These are phyloP conservation scores for Notothenia coriiceps DNA, from an alignment of 2,113 vertebrate species.

Conservation along the genomic window DNA sequence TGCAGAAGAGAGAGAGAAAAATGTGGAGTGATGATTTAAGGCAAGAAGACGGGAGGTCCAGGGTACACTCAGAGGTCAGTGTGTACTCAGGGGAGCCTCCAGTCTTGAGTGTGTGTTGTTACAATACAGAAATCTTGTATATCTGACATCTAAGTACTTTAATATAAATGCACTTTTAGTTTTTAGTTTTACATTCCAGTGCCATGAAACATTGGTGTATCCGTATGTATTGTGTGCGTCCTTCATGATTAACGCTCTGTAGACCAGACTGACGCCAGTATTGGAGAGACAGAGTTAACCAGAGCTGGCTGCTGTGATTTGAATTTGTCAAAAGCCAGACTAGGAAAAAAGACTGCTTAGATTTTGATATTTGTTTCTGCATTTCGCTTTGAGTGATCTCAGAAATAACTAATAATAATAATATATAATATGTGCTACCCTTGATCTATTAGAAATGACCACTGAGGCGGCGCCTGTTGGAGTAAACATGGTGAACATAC, in stretches of 20 bases:
- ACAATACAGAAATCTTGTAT: conserved; percentile 1
- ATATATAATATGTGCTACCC: background rate
- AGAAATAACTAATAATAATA: conserved; percentile 19
- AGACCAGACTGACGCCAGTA: conserved; percentile 27
- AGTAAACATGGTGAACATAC: conserved; percentile 25
- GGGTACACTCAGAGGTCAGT: conserved; percentile 74
- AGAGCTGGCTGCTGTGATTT: conserved; percentile 13
- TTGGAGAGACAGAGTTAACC: conserved; percentile 25
- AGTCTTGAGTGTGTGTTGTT: conserved; percentile 30
- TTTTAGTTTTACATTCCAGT: conserved; percentile 12
- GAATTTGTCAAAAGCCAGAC: conserved; percentile 31
- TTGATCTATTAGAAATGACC: conserved; percentile 34
- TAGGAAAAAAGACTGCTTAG: background rate
- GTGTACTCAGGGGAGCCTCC: conserved; percentile 63
- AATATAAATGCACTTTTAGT: conserved; percentile 4
- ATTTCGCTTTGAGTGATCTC: conserved; percentile 22
- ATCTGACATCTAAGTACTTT: background rate
- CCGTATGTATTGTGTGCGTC: conserved; percentile 21
- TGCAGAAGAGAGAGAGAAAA: conserved; percentile 36
- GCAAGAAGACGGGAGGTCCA: conserved; percentile 67
- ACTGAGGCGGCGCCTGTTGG: background rate
- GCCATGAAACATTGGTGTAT: conserved; percentile 27
- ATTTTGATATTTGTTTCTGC: conserved; percentile 23
- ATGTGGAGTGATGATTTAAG: conserved; percentile 64
- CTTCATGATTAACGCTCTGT: conserved; percentile 43